Evolutionary conservation across 2,113 vertebrate species (phyloP).

Genomic region (Hippoglossus stenolepis): DNA sequence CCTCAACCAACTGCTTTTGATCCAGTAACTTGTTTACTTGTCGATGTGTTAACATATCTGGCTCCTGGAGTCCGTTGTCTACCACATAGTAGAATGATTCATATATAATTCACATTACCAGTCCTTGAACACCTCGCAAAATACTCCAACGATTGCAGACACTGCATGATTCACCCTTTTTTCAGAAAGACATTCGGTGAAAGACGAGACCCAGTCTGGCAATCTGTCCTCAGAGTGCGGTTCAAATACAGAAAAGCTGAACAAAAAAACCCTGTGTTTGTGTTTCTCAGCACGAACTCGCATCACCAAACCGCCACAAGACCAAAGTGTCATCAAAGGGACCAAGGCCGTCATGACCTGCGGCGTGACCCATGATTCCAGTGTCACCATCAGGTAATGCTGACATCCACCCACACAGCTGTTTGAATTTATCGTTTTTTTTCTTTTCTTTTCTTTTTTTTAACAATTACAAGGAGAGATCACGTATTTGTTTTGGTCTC

Average conservation of each 20-base stretch:
- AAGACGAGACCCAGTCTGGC: slow-evolving; percentile 35
- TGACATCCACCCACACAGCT: background rate
- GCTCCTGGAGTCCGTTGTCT: slow-evolving; percentile 20
- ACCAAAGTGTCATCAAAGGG: slow-evolving; percentile 98
- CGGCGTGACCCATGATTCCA: slow-evolving; percentile 93
- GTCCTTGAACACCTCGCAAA: slow-evolving; percentile 26
- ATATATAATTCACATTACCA: slow-evolving; percentile 22
- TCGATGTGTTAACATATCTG: background rate
- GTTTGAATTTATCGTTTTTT: background rate
- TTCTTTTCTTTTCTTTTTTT: background rate
- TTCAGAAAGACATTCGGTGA: slow-evolving; percentile 40
- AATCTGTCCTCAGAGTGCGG: slow-evolving; percentile 15
- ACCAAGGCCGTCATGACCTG: slow-evolving; percentile 96
- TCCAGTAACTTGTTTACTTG: slow-evolving; percentile 13
- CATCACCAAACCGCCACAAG: slow-evolving; percentile 91
- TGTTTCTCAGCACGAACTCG: slow-evolving; percentile 89
- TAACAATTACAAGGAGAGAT: background rate
- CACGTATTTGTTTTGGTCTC: background rate
- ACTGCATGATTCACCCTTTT: slow-evolving; percentile 24
- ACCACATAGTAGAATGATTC: too few relatives aligned
- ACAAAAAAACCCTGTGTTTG: background rate
- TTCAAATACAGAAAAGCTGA: slow-evolving; percentile 26
- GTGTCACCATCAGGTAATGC: slow-evolving; percentile 89
- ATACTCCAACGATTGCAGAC: slow-evolving; percentile 1
- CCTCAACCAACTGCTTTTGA: too few relatives aligned